phyloP scores from a whole-genome alignment of 2,888 invertebrate genomes.

The Eueremaeus valkanovi region DNA sequence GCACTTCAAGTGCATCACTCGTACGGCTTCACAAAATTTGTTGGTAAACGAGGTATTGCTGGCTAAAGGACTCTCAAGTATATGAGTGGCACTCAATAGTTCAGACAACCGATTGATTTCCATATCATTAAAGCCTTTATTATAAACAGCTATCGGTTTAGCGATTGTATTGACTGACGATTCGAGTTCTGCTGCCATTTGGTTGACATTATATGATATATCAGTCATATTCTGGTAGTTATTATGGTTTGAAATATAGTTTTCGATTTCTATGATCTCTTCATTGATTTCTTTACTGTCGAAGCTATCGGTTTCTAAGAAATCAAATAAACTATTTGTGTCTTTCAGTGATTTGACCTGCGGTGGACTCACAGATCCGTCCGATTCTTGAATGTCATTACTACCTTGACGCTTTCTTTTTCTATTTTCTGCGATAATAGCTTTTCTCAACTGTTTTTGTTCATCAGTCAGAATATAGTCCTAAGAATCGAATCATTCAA shows the following conservation, averaged over 20 bases:
- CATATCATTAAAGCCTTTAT: neutral
- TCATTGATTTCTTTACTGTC: too few relatives aligned
- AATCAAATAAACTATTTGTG: too few relatives aligned
- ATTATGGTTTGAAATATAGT: too few relatives aligned
- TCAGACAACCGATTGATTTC: neutral
- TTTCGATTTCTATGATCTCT: too few relatives aligned
- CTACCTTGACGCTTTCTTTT: slow-evolving; percentile 5
- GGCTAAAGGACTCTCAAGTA: neutral
- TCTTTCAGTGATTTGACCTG: too few relatives aligned
- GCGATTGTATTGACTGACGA: neutral
- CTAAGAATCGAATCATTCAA: neutral
- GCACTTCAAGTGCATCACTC: slow-evolving; percentile 78
- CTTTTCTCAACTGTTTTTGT: slow-evolving; percentile 77
- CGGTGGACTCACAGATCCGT: too few relatives aligned
- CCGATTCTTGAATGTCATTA: neutral
- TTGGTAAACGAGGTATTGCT: neutral
- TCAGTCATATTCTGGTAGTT: too few relatives aligned
- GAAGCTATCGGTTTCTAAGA: too few relatives aligned
- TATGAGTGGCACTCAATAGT: neutral
- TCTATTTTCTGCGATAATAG: slow-evolving; percentile 69
- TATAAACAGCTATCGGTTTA: neutral
- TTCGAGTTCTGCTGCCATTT: slow-evolving; percentile 8
- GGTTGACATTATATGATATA: slow-evolving; percentile 7
- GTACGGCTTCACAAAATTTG: neutral
- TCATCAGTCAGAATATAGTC: slow-evolving; percentile 96